Evolutionary conservation across 2,888 invertebrate genomes (phyloP).

Genomic region (Ypsolopha scabrella): DNA sequence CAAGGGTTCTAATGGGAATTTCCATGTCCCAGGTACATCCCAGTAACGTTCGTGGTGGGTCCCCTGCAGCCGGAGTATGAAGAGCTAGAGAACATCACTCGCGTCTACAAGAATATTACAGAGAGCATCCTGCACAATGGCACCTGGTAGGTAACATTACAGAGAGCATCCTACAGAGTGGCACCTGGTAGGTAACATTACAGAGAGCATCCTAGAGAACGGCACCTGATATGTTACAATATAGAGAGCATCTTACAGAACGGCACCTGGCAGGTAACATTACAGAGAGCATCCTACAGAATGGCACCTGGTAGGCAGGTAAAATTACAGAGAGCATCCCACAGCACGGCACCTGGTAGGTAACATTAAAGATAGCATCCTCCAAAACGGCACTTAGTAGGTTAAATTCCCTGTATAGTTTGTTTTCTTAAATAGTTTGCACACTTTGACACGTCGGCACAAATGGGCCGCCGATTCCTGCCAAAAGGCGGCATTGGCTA

Average conservation of each 20-base stretch:
- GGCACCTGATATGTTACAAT: constrained; percentile 49
- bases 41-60: constrained; percentile 80
- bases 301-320: no score
- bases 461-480: no score
- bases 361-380: constrained; percentile 33
- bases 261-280: constrained; percentile 50
- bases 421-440: no score
- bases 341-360: constrained; percentile 52
- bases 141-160: constrained; percentile 50
- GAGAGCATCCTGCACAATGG: constrained; percentile 36
- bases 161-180: constrained; percentile 33
- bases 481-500: no score
- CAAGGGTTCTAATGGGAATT: no score
- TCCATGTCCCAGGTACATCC: constrained; percentile 47
- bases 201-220: constrained; percentile 33
- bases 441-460: no score
- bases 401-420: no score
- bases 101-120: constrained; percentile 32
- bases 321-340: constrained; percentile 28
- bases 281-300: constrained; percentile 32
- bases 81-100: constrained; percentile 42
- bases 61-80: constrained; percentile 64
- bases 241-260: constrained; percentile 35
- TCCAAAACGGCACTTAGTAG: no score
- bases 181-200: constrained; percentile 50